A percentile compares a stretch with the other conserved stretches of the same genome.
Evolutionary conservation across 2,888 invertebrate genomes (phyloP).

Genomic region (Andrena trimmerana): DNA sequence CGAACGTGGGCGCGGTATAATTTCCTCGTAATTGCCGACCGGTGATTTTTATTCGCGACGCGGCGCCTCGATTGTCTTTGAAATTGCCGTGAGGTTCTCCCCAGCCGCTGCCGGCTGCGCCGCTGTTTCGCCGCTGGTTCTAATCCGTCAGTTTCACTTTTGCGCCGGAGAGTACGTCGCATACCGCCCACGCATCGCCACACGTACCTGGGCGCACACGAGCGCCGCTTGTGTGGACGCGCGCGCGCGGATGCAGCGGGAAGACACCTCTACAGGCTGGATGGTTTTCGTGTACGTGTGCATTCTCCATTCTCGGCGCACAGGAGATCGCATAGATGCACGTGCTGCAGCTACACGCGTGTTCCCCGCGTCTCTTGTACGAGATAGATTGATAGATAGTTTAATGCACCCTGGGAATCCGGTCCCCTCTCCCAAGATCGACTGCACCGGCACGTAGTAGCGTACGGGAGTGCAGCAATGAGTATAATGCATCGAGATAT

Average conservation of each 20-base stretch:
- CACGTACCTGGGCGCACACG: constrained; percentile 41
- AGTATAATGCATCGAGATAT: constrained; percentile 57
- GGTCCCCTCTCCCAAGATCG: constrained; percentile 52
- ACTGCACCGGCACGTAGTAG: constrained; percentile 50
- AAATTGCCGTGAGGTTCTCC: constrained; percentile 39
- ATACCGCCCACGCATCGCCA: constrained; percentile 49
- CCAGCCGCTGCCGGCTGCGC: neutral
- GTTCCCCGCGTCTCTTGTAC: constrained; percentile 57
- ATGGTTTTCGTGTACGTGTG: constrained; percentile 27
- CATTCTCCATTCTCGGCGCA: constrained; percentile 28
- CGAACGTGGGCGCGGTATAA: constrained; percentile 6
- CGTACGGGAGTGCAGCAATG: constrained; percentile 52
- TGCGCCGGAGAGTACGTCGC: constrained; percentile 40
- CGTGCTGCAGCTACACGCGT: constrained; percentile 56
- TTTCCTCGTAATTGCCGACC: constrained; percentile 30
- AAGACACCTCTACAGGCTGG: constrained; percentile 2
- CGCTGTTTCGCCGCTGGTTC: constrained; percentile 3
- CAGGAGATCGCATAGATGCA: constrained; percentile 54
- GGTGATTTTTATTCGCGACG: neutral
- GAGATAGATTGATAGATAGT: constrained; percentile 75
- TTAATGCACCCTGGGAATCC: constrained; percentile 73
- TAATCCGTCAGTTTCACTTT: constrained; percentile 50
- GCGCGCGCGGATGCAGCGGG: constrained; percentile 20
- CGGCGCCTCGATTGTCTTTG: constrained; percentile 16
- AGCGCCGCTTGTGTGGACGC: constrained; percentile 8